Conservation (phyloP, 2,888 invertebrate species). For the Melinopterus prodromus region DNA sequence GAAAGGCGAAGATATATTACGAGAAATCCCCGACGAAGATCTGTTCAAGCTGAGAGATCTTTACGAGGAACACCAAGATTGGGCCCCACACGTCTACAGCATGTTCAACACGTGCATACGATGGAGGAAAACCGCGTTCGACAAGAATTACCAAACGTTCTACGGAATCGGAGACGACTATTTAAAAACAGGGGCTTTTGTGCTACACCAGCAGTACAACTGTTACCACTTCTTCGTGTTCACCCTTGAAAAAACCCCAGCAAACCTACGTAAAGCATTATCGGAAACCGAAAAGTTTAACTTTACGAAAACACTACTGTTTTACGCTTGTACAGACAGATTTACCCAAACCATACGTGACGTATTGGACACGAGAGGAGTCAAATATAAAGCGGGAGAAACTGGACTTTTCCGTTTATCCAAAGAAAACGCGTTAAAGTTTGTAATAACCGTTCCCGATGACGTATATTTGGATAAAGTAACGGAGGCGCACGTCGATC, state of each 20-base stretch:
- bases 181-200: conserved; percentile 54
- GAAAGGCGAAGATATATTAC: conserved; percentile 43
- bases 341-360: not conserved
- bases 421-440: not conserved
- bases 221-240: conserved; percentile 48
- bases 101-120: conserved; percentile 57
- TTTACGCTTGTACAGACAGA: not conserved
- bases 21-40: conserved; percentile 49
- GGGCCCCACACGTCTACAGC: conserved; percentile 55
- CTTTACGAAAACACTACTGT: conserved; percentile 17
- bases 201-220: conserved; percentile 46
- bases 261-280: conserved; percentile 43
- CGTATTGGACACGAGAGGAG: not conserved
- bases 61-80: conserved; percentile 54
- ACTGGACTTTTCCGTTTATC: not conserved
- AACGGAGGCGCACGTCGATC: conserved; percentile 47
- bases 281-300: conserved; percentile 40
- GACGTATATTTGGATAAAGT: conserved; percentile 54
- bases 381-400: not conserved
- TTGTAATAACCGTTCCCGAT: conserved; percentile 40
- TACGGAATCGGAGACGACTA: conserved; percentile 60
- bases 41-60: conserved; percentile 50
- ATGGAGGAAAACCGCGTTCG: conserved; percentile 49
- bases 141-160: conserved; percentile 52
- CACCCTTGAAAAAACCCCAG: conserved; percentile 46